Conservation (phyloP, 1,140 invertebrate genomes). For the Mactra quadrangularis region DNA sequence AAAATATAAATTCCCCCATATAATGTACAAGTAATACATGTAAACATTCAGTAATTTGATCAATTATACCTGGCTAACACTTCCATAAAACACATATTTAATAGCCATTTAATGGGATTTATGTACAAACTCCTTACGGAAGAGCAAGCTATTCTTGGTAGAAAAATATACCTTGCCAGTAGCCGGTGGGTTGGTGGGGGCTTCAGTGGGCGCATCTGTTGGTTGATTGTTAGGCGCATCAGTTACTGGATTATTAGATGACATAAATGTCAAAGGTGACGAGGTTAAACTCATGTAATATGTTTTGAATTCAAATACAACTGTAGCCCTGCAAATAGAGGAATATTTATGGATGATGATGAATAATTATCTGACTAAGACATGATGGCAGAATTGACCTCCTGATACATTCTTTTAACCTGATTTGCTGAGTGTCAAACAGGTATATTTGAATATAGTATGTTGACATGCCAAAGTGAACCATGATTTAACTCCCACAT, state of each 20-base stretch:
- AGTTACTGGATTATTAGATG: neutral
- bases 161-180: neutral
- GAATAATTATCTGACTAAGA: neutral
- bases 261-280: neutral
- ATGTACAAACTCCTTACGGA: neutral
- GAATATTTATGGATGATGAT: neutral
- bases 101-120: too few relatives aligned
- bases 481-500: too few relatives aligned
- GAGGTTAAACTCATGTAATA: slow-evolving; percentile 14
- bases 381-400: neutral
- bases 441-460: too few relatives aligned
- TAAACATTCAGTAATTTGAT: too few relatives aligned
- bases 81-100: neutral
- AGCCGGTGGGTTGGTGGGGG: neutral
- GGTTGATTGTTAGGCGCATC: neutral
- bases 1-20: too few relatives aligned
- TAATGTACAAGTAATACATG: too few relatives aligned
- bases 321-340: neutral
- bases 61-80: too few relatives aligned
- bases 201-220: neutral
- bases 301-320: slow-evolving; percentile 1
- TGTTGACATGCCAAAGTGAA: neutral
- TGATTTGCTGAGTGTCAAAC: too few relatives aligned
- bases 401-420: too few relatives aligned
- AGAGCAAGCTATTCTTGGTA: too few relatives aligned